phyloP scores from a whole-genome alignment of 2,888 invertebrate genomes.

The Cheilosia variabilis region DNA sequence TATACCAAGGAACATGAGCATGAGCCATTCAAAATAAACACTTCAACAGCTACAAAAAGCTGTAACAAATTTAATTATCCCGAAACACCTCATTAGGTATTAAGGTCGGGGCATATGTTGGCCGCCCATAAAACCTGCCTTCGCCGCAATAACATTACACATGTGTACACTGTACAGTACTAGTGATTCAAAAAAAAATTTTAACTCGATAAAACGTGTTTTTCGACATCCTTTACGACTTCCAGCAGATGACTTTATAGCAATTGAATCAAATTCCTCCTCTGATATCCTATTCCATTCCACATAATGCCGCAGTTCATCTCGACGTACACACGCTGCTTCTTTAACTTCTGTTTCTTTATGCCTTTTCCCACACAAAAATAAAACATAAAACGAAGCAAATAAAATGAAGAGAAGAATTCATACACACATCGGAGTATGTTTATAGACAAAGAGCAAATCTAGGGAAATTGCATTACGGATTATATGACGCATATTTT shows the following conservation, averaged over 20 bases:
- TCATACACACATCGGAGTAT: slow-evolving; percentile 25
- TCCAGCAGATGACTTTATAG: slow-evolving; percentile 58
- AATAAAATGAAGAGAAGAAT: slow-evolving; percentile 35
- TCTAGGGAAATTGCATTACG: slow-evolving; percentile 65
- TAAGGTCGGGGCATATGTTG: slow-evolving; percentile 49
- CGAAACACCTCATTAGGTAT: slow-evolving; percentile 65
- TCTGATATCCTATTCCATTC: slow-evolving; percentile 27
- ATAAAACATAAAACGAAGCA: slow-evolving; percentile 34
- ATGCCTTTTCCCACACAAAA: slow-evolving; percentile 27
- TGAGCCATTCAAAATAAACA: background rate
- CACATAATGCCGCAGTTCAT: background rate
- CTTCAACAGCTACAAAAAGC: slow-evolving; percentile 10
- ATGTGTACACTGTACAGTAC: background rate
- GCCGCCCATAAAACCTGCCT: slow-evolving; percentile 36
- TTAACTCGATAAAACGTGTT: slow-evolving; percentile 49
- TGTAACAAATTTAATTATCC: slow-evolving; percentile 62
- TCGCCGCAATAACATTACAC: background rate
- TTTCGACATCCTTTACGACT: slow-evolving; percentile 53
- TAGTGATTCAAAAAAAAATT: slow-evolving; percentile 7
- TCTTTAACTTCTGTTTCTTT: slow-evolving; percentile 1
- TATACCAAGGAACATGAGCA: too few relatives aligned
- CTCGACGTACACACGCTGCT: too few relatives aligned
- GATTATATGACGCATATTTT: slow-evolving; percentile 64
- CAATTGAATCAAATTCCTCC: slow-evolving; percentile 65
- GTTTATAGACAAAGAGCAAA: slow-evolving; percentile 56